Conservation (phyloP, 2,888 invertebrate genomes). For the Mythimna albipuncta region DNA sequence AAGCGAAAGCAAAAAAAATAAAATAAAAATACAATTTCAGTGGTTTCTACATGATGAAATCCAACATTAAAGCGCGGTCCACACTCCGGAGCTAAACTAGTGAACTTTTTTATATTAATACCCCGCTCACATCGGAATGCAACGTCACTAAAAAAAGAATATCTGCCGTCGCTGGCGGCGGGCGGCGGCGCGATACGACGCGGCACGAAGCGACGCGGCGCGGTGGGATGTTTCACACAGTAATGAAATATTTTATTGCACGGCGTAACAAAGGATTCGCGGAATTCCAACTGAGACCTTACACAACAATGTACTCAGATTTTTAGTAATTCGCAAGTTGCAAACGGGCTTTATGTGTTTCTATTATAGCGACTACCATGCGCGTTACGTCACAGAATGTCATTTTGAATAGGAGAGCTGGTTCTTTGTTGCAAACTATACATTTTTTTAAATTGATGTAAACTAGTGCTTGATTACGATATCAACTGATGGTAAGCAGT, state of each 20-base stretch:
- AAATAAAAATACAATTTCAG: neutral
- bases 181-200: slow-evolving; percentile 11
- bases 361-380: slow-evolving; percentile 65
- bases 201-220: slow-evolving; percentile 40
- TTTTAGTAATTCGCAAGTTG: slow-evolving; percentile 82
- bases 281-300: slow-evolving; percentile 75
- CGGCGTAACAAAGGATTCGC: slow-evolving; percentile 77
- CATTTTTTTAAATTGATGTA: too few relatives aligned
- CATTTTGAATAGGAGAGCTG: slow-evolving; percentile 21
- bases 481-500: too few relatives aligned
- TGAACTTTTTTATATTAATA: slow-evolving; percentile 59
- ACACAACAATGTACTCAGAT: slow-evolving; percentile 85
- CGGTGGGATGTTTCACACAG: slow-evolving; percentile 77
- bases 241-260: slow-evolving; percentile 88
- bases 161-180: slow-evolving; percentile 39
- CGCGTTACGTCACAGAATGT: slow-evolving; percentile 31
- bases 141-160: slow-evolving; percentile 56
- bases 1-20: too few relatives aligned
- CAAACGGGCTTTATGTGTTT: slow-evolving; percentile 71
- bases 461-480: too few relatives aligned
- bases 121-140: slow-evolving; percentile 56
- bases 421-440: neutral
- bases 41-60: slow-evolving; percentile 11
- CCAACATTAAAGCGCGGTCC: slow-evolving; percentile 10
- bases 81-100: slow-evolving; percentile 35